A percentile compares a stretch with the other conserved stretches of the same genome.
Evolutionary conservation across 2,113 vertebrate species (phyloP).

Genomic region (Bostrychus sinensis): DNA sequence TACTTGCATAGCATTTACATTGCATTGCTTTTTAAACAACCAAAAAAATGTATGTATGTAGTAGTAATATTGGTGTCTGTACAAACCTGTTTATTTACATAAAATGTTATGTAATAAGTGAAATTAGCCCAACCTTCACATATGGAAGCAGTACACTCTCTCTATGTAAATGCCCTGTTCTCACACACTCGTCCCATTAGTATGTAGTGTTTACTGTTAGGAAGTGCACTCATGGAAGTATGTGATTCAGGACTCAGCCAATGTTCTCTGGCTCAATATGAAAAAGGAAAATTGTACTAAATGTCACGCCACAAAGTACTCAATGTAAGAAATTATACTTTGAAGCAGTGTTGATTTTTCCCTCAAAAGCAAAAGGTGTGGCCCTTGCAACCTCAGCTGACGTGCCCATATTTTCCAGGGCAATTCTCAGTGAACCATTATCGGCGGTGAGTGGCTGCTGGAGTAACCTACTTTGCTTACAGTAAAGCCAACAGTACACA

Average conservation of each 20-base stretch:
- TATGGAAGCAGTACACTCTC: neutral
- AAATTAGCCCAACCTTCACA: conserved; percentile 1
- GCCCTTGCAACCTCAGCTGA: conserved; percentile 15
- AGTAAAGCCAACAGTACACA: conserved; percentile 18
- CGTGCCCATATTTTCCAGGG: conserved; percentile 19
- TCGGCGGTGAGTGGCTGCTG: neutral
- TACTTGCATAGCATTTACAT: no score
- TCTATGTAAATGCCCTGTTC: neutral
- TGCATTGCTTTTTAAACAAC: no score
- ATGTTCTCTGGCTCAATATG: conserved; percentile 4
- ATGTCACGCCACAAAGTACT: conserved; percentile 3
- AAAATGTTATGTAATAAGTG: conserved; percentile 43
- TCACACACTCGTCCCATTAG: neutral
- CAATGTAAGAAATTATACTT: neutral
- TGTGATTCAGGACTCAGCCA: neutral
- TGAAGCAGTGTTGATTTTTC: neutral
- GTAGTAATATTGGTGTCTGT: no score
- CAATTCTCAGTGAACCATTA: conserved; percentile 37
- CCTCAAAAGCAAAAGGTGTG: neutral
- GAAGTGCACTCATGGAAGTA: neutral
- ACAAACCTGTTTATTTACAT: no score
- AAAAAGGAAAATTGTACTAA: conserved; percentile 1
- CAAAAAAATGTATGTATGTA: no score
- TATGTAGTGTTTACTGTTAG: neutral
- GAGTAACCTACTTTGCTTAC: conserved; percentile 17